A percentile compares a stretch with the other conserved stretches of the same genome.
phyloP scores from a whole-genome alignment of 2,797 vertebrate species.

The Sebastes baramenuke region DNA sequence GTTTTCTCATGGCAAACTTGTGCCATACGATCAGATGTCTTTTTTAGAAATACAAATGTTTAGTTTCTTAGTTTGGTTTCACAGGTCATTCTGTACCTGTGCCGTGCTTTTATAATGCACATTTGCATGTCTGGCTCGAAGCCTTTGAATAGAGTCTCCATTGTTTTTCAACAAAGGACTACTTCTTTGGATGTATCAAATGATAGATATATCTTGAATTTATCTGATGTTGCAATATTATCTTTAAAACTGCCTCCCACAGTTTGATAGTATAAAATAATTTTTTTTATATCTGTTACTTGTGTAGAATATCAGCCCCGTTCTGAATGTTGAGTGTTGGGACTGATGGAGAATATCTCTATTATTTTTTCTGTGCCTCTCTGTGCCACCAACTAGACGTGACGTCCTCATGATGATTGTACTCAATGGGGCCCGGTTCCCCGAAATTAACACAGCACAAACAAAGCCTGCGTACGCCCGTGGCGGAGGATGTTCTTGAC shows the following conservation, averaged over 20 bases:
- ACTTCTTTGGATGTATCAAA: neutral
- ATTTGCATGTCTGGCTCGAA: neutral
- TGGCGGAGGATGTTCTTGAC: neutral
- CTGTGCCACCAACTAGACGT: conserved; percentile 36
- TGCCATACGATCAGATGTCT: neutral
- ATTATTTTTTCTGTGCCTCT: conserved; percentile 38
- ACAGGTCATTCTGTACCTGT: neutral
- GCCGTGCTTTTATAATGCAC: neutral
- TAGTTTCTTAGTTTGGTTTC: neutral
- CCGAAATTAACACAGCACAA: conserved; percentile 29
- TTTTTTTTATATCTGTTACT: neutral
- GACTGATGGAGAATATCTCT: neutral
- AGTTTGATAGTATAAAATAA: neutral
- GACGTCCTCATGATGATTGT: conserved; percentile 50
- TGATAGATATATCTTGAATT: neutral
- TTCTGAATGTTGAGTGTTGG: neutral
- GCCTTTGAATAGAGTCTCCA: neutral
- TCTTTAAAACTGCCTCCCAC: conserved; percentile 1
- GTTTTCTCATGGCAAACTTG: neutral
- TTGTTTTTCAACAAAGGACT: neutral
- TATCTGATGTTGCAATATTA: conserved; percentile 8
- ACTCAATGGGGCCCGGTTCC: conserved; percentile 22
- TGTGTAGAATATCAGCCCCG: neutral
- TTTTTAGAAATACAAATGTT: neutral
- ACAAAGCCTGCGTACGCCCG: neutral